Conservation (phyloP, 2,797 vertebrate genomes). For the Vespertilio murinus region DNA sequence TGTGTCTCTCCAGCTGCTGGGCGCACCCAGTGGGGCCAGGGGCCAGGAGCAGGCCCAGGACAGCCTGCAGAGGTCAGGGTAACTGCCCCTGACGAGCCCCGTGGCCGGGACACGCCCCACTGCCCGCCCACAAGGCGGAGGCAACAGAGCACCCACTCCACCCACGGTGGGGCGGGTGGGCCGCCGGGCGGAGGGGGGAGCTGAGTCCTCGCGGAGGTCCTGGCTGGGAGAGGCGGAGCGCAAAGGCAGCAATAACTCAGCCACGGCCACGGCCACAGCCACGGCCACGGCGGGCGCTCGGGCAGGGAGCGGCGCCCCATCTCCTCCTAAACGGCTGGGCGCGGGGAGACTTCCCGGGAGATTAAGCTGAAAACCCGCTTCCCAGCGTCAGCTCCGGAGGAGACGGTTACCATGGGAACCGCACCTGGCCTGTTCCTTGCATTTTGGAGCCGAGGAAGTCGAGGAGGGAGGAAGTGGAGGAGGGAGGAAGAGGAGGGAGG, state of each 20-base stretch:
- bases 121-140: background rate
- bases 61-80: background rate
- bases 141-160: rapidly evolving
- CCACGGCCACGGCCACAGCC: background rate
- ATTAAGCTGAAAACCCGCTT: slow-evolving; percentile 76
- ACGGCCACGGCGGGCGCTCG: background rate
- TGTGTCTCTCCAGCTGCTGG: background rate
- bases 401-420: slow-evolving; percentile 83
- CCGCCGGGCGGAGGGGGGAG: background rate
- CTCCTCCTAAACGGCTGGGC: slow-evolving; percentile 57
- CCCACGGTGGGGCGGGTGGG: rapidly evolving
- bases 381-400: slow-evolving; percentile 61
- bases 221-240: background rate
- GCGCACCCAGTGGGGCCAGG: rapidly evolving
- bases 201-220: rapidly evolving
- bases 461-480: slow-evolving; percentile 65
- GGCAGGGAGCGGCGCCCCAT: background rate
- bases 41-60: rapidly evolving
- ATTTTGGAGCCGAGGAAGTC: slow-evolving; percentile 69
- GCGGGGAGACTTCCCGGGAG: slow-evolving; percentile 77
- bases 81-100: no score
- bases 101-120: background rate
- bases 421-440: slow-evolving; percentile 77
- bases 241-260: background rate
- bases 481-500: slow-evolving; percentile 51